Evolutionary conservation across 23 tunicate genomes (phyloP).

Genomic region (Phallusia fumigata): DNA sequence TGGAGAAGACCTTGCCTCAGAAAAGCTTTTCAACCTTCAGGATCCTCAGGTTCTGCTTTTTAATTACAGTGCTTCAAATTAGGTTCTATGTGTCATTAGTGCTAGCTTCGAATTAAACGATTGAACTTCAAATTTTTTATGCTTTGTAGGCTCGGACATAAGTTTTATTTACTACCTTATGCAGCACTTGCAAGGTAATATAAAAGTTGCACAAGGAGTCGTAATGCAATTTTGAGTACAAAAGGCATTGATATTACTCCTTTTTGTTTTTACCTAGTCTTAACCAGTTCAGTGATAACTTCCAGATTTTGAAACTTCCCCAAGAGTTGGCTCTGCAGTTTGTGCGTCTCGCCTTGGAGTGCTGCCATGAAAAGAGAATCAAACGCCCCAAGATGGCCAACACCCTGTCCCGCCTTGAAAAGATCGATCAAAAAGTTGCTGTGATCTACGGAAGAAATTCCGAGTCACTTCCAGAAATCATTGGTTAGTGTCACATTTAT

Average conservation of each 20-base stretch:
- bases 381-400: slow-evolving; percentile 79
- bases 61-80: too few relatives aligned
- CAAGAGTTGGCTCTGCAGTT: slow-evolving; percentile 34
- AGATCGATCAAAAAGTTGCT: slow-evolving; percentile 38
- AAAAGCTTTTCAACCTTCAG: slow-evolving; percentile 38
- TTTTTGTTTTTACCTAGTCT: too few relatives aligned
- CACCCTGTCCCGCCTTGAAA: slow-evolving; percentile 44
- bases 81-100: too few relatives aligned
- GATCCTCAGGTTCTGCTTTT: slow-evolving; percentile 46
- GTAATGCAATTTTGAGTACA: too few relatives aligned
- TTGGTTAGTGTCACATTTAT: neutral
- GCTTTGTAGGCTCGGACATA: too few relatives aligned
- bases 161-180: too few relatives aligned
- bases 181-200: too few relatives aligned
- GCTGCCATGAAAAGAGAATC: slow-evolving; percentile 77
- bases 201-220: too few relatives aligned
- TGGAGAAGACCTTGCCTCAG: slow-evolving; percentile 34
- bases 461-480: slow-evolving; percentile 1
- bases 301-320: slow-evolving; percentile 39
- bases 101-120: too few relatives aligned
- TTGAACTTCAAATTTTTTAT: too few relatives aligned
- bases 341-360: slow-evolving; percentile 59
- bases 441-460: slow-evolving; percentile 10
- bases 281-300: too few relatives aligned
- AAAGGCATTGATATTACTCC: too few relatives aligned